Percentiles rank a stretch among this genome's conserved stretches.
These are phyloP conservation scores for Andrena dorsata DNA, from an alignment of 2,888 invertebrate genomes.

Conservation along the genomic window DNA sequence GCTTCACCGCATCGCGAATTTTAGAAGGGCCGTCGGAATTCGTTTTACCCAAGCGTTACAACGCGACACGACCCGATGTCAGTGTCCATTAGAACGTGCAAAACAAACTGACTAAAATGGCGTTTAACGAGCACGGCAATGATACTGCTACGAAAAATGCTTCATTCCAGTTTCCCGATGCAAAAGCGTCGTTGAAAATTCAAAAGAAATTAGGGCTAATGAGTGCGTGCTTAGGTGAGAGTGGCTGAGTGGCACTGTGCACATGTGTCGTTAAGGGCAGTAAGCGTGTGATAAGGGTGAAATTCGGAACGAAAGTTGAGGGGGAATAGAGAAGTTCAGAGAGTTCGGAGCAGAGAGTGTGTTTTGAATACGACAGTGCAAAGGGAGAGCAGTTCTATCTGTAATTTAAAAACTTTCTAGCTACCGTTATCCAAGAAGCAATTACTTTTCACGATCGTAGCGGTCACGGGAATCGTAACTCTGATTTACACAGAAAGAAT, in stretches of 20 bases:
- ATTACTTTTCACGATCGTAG: no score
- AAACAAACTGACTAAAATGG: neutral
- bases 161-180: neutral
- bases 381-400: no score
- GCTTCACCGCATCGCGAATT: neutral
- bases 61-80: neutral
- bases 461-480: slow-evolving; percentile 29
- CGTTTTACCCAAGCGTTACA: neutral
- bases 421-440: slow-evolving; percentile 1
- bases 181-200: no score
- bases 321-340: no score
- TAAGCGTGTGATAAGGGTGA: no score
- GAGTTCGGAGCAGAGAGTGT: no score
- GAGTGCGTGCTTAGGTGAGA: no score
- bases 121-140: neutral
- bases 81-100: neutral
- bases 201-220: no score
- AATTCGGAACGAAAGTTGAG: no score
- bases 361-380: no score
- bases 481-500: slow-evolving; percentile 14
- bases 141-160: neutral
- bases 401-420: neutral
- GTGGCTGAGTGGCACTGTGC: no score
- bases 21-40: neutral
- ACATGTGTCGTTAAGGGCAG: no score